A percentile compares a stretch with the other conserved stretches of the same genome.
Conservation (phyloP, 1,140 invertebrate genomes). For the Drosophila biarmipes region DNA sequence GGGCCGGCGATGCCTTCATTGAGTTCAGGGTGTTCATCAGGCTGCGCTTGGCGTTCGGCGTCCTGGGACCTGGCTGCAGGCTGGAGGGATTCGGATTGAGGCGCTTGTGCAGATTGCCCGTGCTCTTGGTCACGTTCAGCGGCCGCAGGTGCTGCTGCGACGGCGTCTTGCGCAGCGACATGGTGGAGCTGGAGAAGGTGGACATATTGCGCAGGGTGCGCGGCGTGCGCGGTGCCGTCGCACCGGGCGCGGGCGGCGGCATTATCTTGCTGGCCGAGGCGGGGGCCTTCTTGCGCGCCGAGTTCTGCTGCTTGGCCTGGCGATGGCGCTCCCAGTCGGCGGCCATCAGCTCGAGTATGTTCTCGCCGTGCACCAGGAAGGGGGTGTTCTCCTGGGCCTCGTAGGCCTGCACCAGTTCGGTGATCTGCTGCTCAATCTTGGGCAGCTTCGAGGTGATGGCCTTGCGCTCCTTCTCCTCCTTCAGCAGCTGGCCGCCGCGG, state of each 20-base stretch:
- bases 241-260: conserved; percentile 35
- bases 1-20: conserved; percentile 23
- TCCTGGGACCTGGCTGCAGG: conserved; percentile 8
- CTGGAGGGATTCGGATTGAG: not conserved
- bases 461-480: conserved; percentile 93
- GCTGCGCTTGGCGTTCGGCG: conserved; percentile 65
- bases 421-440: conserved; percentile 88
- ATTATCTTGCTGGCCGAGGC: conserved; percentile 38
- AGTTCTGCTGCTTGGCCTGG: conserved; percentile 68
- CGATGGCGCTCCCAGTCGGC: conserved; percentile 86
- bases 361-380: conserved; percentile 87
- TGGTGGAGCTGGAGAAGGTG: conserved; percentile 59
- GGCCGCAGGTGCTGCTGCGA: conserved; percentile 44
- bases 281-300: conserved; percentile 70
- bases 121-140: conserved; percentile 39
- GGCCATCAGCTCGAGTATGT: conserved; percentile 86
- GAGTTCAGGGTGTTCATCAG: conserved; percentile 46
- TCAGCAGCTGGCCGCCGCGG: conserved; percentile 92
- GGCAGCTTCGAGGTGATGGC: conserved; percentile 88
- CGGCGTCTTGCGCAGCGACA: conserved; percentile 72
- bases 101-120: conserved; percentile 64
- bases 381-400: conserved; percentile 85
- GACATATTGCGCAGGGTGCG: conserved; percentile 60
- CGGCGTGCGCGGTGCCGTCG: conserved; percentile 57
- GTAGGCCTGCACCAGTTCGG: conserved; percentile 85